Base-by-base conservation (phyloP, 2,888 invertebrate species). In the Ophraella communa region DNA sequence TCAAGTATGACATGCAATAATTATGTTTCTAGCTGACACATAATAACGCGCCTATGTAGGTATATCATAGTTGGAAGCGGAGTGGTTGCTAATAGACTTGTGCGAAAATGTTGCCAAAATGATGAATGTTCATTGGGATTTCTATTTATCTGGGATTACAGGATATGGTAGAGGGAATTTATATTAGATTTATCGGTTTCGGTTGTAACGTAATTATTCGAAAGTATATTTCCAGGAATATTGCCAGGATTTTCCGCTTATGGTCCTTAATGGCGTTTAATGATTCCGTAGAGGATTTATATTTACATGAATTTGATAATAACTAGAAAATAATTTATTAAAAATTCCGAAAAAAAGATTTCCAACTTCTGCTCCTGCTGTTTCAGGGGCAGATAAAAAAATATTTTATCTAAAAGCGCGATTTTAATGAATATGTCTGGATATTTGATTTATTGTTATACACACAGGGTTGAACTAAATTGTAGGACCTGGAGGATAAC, bases 41-140 rank as follows among this genome's bases (percentile, higher is more conserved):
- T 2, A 30, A n/a, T n/a, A n/a, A 2, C 33, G 45, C 30, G 45
- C 45, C 47, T 8, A 47, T 57, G 57, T 27, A n/a, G n/a, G n/a
- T n/a, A n/a, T n/a, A n/a, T 39, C 42, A 8, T 27, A 55, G 64
- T 57, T 44, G 18, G 54, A 45, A 14, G 58, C 35, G 35, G 35
- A 35, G 35, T n/a, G 62, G 65, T 52, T 58, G 62, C 51, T 69
- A 69, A 69, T 69, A 69, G 67, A 67, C 62, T 62, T 52, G 64
- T 1, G 53, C 49, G 59, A 54, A 53, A 62, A 61, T 52, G 60
- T 49, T 45, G 33, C 65, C 62, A 53, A 57, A 65, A 65, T 68
- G 68, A 68, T 65, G 62, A 33, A 65, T 65, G 65, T 56, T 65
- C 64, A 58, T 68, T 65, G 44, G 64, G 65, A 68, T 68, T 68